Base-by-base conservation (phyloP, 2,888 invertebrate genomes). In the Dryococelus australis region DNA sequence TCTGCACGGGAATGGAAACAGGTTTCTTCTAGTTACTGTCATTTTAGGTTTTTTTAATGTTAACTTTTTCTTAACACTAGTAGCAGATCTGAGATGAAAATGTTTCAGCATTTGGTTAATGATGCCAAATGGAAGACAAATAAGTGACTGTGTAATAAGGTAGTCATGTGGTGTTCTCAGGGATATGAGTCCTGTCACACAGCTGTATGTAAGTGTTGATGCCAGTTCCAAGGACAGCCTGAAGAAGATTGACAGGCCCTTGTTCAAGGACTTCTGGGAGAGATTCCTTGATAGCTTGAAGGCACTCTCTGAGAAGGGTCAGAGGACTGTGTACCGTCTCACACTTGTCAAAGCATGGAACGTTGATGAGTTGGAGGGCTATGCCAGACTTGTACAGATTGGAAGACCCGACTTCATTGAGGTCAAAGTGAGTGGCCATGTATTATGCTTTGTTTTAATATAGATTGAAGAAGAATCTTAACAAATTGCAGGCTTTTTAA, bases 331-430 rank as follows among this genome's bases (percentile, higher is more conserved):
- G 5, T 94, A 94, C 90, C 92, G 94, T 88, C 90, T 94, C 86
- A 94, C 94, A 2, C 91, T 94, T 80, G 94, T 94, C 2, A 94
- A 94, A 90, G 92, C 93, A 13, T 94, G 93, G 92, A 94, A 94
- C 91, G 93, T 93, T 1, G 93, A 94, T 79, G 94, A 94, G 90
- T 89, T 94, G 78, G 92, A 93, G 87, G 92, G 92, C 88, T 94
- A 94, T 91, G 94, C 94, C 3, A 91, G 93, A 43, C 91, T 94
- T 20, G 93, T 94, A 0, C 90, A 91, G 8, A 89, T 93, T 12
- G 94, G 94, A 20, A 91, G 92, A 87, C 94, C 94, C 84, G 94
- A 94, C 91, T 94, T 94, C 89, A 94, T 94, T 89, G 94, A 94
- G 91, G 92, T 94, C 79, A 94, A 94, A 92, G 94, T 93, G 89